Evolutionary conservation across 2,113 vertebrate genomes (phyloP).

Genomic region (Spea multiplicata): DNA sequence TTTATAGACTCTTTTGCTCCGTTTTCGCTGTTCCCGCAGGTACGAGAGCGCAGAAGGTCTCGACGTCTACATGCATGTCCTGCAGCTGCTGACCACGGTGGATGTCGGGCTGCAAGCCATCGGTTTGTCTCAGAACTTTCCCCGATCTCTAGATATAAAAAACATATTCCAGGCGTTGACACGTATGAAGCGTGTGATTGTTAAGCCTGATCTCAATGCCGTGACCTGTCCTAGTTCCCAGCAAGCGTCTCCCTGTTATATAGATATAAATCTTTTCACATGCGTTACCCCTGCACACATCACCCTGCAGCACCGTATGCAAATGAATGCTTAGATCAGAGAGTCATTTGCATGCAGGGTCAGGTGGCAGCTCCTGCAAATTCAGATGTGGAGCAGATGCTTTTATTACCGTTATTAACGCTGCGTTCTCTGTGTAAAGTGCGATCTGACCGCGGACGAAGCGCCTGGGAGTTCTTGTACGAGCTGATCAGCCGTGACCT

Average conservation of each 20-base stretch:
- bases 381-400: too few relatives aligned
- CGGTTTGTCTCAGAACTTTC: slow-evolving; percentile 66
- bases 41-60: slow-evolving; percentile 80
- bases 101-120: slow-evolving; percentile 85
- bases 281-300: too few relatives aligned
- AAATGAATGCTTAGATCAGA: too few relatives aligned
- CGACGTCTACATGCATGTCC: slow-evolving; percentile 86
- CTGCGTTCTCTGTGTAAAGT: slow-evolving; percentile 63
- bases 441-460: slow-evolving; percentile 71
- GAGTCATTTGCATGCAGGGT: too few relatives aligned
- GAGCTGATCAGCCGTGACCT: slow-evolving; percentile 82
- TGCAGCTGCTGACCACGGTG: slow-evolving; percentile 88
- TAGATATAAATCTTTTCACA: too few relatives aligned
- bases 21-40: slow-evolving; percentile 65
- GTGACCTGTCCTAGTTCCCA: not conserved
- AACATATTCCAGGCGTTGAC: not conserved
- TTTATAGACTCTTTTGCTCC: too few relatives aligned
- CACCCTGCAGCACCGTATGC: too few relatives aligned
- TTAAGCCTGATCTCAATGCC: not conserved
- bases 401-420: slow-evolving; percentile 15
- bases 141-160: not conserved
- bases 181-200: not conserved
- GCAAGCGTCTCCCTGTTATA: too few relatives aligned
- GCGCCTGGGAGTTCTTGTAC: slow-evolving; percentile 80
- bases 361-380: too few relatives aligned